Conservation (phyloP, 1,140 invertebrate genomes). For the Brachionus sp. region DNA sequence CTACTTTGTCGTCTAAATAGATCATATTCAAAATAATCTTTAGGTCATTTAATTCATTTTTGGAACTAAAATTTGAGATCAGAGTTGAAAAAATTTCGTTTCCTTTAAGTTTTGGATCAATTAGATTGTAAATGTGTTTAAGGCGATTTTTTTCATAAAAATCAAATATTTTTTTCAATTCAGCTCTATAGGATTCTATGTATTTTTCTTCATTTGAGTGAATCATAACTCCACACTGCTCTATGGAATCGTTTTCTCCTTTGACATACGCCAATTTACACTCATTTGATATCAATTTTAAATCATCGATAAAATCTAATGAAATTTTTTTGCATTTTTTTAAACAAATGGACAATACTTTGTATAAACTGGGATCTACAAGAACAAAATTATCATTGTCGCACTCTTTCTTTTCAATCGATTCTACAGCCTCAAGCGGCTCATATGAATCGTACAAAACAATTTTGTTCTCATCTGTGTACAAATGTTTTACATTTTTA, state of each 20-base stretch:
- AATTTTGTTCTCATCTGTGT: background rate
- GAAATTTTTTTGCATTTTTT: background rate
- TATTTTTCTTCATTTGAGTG: background rate
- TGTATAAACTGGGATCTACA: background rate
- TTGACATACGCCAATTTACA: background rate
- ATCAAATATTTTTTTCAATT: constrained; percentile 19
- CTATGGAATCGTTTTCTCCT: background rate
- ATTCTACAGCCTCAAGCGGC: background rate
- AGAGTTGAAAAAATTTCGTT: background rate
- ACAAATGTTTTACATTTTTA: background rate
- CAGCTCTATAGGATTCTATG: background rate
- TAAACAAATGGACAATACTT: background rate
- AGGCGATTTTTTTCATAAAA: constrained; percentile 32
- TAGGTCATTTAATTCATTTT: constrained; percentile 10
- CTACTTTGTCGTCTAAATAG: background rate
- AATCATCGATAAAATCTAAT: constrained; percentile 23
- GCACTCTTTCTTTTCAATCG: background rate
- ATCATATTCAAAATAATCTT: constrained; percentile 32
- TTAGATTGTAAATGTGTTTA: constrained; percentile 18
- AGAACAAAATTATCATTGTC: background rate
- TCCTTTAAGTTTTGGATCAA: background rate
- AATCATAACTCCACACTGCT: background rate
- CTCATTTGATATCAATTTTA: background rate
- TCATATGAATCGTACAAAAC: constrained; percentile 5
- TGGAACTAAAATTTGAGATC: constrained; percentile 2